These are phyloP conservation scores for Paraescarpia echinospica DNA, from an alignment of 1,140 invertebrate species.

Conservation along the genomic window DNA sequence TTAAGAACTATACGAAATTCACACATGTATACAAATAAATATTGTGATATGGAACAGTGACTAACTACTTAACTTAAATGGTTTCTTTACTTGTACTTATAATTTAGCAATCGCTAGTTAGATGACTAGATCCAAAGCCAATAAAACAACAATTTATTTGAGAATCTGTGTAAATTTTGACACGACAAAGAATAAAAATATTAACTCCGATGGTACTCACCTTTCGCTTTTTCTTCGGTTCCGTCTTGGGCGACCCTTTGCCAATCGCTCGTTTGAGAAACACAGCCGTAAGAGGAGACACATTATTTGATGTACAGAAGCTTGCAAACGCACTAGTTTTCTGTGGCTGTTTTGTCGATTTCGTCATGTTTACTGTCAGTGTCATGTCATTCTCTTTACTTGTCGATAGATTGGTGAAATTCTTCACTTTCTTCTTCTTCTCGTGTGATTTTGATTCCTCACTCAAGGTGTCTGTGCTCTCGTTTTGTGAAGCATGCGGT, in stretches of 20 bases:
- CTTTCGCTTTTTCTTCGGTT: background rate
- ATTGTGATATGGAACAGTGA: background rate
- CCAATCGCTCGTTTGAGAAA: background rate
- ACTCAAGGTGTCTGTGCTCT: background rate
- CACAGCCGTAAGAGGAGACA: background rate
- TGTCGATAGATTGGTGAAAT: background rate
- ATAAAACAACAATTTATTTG: background rate
- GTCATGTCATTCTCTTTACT: background rate
- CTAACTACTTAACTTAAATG: background rate
- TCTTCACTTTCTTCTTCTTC: background rate
- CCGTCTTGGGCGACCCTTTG: slow-evolving; percentile 7
- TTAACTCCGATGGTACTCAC: background rate
- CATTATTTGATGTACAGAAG: background rate
- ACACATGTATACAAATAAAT: no score
- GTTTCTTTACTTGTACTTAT: background rate
- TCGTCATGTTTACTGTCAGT: background rate
- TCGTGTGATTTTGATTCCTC: background rate
- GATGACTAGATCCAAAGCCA: background rate
- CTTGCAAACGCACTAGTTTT: background rate
- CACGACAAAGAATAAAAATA: background rate
- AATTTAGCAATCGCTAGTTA: background rate
- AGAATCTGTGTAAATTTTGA: background rate
- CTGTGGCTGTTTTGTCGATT: background rate
- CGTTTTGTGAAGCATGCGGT: background rate
- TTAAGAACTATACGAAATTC: no score